Evolutionary conservation across 2,113 vertebrate species (phyloP).

Genomic region (Sminthopsis crassicaudata): DNA sequence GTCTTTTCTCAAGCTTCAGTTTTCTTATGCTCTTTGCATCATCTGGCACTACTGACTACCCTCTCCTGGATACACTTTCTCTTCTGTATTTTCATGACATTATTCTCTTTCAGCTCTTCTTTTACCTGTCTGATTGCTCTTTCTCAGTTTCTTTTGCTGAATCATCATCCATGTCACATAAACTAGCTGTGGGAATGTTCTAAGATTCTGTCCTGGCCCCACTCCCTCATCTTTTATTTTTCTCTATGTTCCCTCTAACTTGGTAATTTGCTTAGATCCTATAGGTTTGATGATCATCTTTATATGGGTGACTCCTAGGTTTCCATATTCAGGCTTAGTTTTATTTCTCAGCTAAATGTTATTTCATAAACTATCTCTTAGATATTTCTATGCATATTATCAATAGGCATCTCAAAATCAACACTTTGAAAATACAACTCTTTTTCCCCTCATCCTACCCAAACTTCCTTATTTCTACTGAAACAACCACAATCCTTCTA

Average conservation of each 20-base stretch:
- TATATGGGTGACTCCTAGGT: neutral
- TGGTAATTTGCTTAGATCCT: neutral
- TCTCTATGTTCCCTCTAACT: neutral
- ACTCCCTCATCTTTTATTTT: neutral
- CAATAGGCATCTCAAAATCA: neutral
- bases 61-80: neutral
- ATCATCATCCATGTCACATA: neutral
- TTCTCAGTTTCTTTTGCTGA: neutral
- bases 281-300: neutral
- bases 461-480: too few species aligned
- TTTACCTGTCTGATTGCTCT: neutral
- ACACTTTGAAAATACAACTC: too few species aligned
- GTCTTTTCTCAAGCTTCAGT: neutral
- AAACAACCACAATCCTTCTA: too few species aligned
- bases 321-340: neutral
- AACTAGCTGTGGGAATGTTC: neutral
- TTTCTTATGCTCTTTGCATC: neutral
- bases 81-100: neutral
- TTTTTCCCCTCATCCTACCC: too few species aligned
- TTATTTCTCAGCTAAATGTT: neutral
- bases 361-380: neutral
- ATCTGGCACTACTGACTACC: neutral
- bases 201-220: neutral
- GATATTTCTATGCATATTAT: neutral
- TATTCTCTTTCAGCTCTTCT: neutral